These are phyloP conservation scores for Lagocephalus sceleratus DNA, from an alignment of 2,797 vertebrate genomes.

Conservation along the genomic window DNA sequence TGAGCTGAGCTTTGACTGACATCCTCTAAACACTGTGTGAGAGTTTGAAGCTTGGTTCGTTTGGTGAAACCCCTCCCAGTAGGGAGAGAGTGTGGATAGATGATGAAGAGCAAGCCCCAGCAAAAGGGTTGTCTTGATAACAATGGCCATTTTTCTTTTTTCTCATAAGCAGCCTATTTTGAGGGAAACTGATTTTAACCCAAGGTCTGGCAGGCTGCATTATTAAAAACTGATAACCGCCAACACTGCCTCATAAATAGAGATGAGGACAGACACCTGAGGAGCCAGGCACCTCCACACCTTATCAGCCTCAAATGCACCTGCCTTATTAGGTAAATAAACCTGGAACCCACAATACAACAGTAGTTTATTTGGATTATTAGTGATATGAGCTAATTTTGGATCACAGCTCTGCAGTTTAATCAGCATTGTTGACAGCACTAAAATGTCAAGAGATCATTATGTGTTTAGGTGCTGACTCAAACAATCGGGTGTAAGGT, in stretches of 20 bases:
- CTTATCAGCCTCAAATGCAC: slow-evolving; percentile 64
- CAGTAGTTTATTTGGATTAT: too few species aligned
- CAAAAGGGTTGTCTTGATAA: slow-evolving; percentile 59
- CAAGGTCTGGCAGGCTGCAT: slow-evolving; percentile 72
- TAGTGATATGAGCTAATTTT: slow-evolving; percentile 14
- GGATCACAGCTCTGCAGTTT: slow-evolving; percentile 3
- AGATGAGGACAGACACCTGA: slow-evolving; percentile 69
- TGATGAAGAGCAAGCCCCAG: slow-evolving; percentile 29
- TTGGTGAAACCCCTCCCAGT: slow-evolving; percentile 64
- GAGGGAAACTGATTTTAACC: slow-evolving; percentile 70
- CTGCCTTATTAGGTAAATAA: slow-evolving; percentile 34
- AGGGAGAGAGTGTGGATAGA: slow-evolving; percentile 41
- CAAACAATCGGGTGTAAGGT: slow-evolving; percentile 28
- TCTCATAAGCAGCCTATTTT: slow-evolving; percentile 55
- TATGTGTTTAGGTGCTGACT: slow-evolving; percentile 33
- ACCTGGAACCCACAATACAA: too few species aligned
- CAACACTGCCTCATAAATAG: slow-evolving; percentile 74
- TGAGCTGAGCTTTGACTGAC: slow-evolving; percentile 78
- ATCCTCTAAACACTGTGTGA: slow-evolving; percentile 54
- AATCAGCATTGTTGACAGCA: slow-evolving; percentile 13
- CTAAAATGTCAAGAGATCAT: slow-evolving; percentile 26
- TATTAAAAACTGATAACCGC: slow-evolving; percentile 77
- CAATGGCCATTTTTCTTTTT: slow-evolving; percentile 49
- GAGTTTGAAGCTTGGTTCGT: slow-evolving; percentile 84
- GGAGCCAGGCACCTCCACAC: slow-evolving; percentile 54